A percentile compares a stretch with the other conserved stretches of the same genome.
These are phyloP conservation scores for Gymnothorax reevesii DNA, from an alignment of 2,797 vertebrate genomes.

Conservation along the genomic window DNA sequence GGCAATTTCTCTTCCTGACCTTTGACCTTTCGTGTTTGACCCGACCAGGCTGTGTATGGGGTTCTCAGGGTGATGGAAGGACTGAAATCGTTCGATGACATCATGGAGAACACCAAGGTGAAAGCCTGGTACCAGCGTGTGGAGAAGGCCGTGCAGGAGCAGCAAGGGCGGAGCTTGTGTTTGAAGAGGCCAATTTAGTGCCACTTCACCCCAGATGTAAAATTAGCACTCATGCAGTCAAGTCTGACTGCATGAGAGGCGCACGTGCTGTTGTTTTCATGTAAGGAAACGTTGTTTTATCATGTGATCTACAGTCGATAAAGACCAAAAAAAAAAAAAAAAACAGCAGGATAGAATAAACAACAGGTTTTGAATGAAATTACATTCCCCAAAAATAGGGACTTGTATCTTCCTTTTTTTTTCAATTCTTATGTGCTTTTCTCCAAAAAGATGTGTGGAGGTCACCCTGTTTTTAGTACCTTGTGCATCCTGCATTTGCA, in stretches of 20 bases:
- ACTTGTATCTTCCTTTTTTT: no score
- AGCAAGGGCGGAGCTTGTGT: conserved; percentile 52
- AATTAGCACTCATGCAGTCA: neutral
- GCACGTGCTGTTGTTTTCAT: no score
- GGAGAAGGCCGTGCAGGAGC: conserved; percentile 72
- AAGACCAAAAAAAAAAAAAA: no score
- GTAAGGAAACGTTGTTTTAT: no score
- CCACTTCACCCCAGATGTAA: neutral
- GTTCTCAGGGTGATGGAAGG: conserved; percentile 94
- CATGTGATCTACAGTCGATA: no score
- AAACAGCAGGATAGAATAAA: no score
- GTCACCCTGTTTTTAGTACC: no score
- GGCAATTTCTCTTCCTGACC: neutral
- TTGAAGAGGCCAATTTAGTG: neutral
- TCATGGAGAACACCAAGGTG: conserved; percentile 89
- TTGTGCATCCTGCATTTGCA: no score
- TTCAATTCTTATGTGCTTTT: no score
- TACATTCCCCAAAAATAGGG: no score
- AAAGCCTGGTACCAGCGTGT: conserved; percentile 86
- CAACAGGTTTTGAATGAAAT: no score
- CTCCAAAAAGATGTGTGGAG: no score
- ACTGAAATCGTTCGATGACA: conserved; percentile 88
- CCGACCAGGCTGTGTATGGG: conserved; percentile 84
- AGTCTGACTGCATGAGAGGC: neutral
- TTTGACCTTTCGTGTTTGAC: neutral